phyloP scores from a whole-genome alignment of 2,888 invertebrate species.

The Zaprionus lineosus region DNA sequence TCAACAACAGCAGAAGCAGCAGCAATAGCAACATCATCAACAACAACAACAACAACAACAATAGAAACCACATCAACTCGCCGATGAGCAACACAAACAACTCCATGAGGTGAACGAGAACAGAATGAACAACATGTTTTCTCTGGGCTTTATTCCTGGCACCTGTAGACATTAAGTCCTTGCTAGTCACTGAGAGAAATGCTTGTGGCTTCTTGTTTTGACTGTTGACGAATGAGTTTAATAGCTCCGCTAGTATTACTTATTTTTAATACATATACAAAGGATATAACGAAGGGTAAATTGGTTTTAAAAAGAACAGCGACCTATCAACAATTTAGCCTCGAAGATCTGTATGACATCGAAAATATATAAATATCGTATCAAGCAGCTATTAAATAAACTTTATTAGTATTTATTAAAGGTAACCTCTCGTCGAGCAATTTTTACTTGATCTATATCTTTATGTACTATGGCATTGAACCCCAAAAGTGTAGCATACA shows the following conservation, averaged over 20 bases:
- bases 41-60: background rate
- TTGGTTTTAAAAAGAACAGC: too few species aligned
- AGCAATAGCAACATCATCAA: slow-evolving; percentile 3
- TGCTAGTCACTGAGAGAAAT: slow-evolving; percentile 22
- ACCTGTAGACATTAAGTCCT: slow-evolving; percentile 32
- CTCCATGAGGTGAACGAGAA: slow-evolving; percentile 6
- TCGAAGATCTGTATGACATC: too few species aligned
- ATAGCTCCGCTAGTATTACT: slow-evolving; percentile 34
- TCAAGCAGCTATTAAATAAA: too few species aligned
- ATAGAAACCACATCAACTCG: slow-evolving; percentile 2
- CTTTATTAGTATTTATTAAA: too few species aligned
- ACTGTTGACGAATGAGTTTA: slow-evolving; percentile 55
- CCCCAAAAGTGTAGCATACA: slow-evolving; percentile 27
- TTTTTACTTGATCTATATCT: too few species aligned
- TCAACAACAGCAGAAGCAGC: slow-evolving; percentile 21
- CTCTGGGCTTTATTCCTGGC: slow-evolving; percentile 20
- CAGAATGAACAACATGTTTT: slow-evolving; percentile 33
- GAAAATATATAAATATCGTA: too few species aligned
- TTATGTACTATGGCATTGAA: too few species aligned
- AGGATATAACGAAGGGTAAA: too few species aligned
- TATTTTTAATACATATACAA: too few species aligned
- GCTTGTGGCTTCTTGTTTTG: slow-evolving; percentile 37
- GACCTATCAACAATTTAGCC: too few species aligned
- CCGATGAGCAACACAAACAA: slow-evolving; percentile 39
- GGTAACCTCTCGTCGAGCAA: too few species aligned